A percentile compares a stretch with the other conserved stretches of the same genome.
phyloP scores from a whole-genome alignment of 2,113 vertebrate genomes.

The Lepisosteus oculatus region DNA sequence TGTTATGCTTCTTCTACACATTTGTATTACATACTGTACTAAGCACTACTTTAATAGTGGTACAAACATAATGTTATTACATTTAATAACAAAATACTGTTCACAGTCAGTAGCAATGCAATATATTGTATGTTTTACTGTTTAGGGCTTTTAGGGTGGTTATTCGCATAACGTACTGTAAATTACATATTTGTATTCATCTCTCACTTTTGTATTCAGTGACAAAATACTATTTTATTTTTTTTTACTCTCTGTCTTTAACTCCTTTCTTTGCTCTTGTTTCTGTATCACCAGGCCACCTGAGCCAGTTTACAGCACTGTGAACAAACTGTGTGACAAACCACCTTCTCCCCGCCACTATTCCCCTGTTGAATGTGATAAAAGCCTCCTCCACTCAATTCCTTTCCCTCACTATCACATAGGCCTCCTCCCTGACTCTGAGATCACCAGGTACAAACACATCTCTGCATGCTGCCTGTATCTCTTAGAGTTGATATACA shows the following conservation, averaged over 20 bases:
- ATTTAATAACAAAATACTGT: too few relatives aligned
- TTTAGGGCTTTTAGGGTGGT: too few relatives aligned
- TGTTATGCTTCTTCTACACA: too few relatives aligned
- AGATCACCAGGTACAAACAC: conserved; percentile 89
- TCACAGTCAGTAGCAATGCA: too few relatives aligned
- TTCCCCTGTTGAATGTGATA: conserved; percentile 91
- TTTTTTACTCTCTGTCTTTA: background rate
- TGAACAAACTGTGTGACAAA: conserved; percentile 98
- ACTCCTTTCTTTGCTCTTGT: conserved; percentile 54
- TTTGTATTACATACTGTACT: too few relatives aligned
- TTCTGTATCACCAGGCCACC: conserved; percentile 81
- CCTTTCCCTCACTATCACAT: conserved; percentile 90
- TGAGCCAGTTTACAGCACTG: conserved; percentile 99
- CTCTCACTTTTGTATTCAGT: background rate
- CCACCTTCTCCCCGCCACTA: conserved; percentile 90
- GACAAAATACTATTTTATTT: too few relatives aligned
- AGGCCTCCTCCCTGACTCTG: conserved; percentile 91
- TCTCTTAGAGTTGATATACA: background rate
- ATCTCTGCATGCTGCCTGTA: conserved; percentile 13
- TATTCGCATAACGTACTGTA: too few relatives aligned
- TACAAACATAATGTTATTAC: too few relatives aligned
- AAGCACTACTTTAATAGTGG: too few relatives aligned
- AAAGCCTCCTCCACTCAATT: conserved; percentile 89
- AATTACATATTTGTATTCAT: too few relatives aligned
- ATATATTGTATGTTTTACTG: too few relatives aligned